phyloP scores from a whole-genome alignment of 2,113 vertebrate species.

The Peromyscus leucopus region DNA sequence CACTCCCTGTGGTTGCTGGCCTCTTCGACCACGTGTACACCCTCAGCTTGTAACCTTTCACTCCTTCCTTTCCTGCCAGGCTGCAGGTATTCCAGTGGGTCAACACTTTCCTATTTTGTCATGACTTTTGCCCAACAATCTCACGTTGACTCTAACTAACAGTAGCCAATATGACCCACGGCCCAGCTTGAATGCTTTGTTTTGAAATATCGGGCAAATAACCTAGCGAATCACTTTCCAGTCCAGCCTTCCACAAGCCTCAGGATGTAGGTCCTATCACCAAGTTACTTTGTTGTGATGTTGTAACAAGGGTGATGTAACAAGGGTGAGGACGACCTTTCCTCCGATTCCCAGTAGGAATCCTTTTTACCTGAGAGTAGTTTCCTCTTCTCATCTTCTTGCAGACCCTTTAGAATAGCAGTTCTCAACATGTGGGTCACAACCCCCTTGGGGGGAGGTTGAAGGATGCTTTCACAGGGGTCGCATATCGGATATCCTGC shows the following conservation, averaged over 20 bases:
- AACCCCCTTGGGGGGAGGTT: not conserved
- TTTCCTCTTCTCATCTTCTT: no score
- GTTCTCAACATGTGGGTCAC: not conserved
- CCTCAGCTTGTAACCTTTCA: not conserved
- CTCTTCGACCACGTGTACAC: fast-evolving
- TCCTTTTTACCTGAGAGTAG: not conserved
- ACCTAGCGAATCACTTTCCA: no score
- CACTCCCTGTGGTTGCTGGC: not conserved
- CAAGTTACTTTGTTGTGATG: not conserved
- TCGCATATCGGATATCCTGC: not conserved
- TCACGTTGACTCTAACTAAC: not conserved
- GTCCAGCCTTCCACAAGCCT: not conserved
- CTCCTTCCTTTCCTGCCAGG: not conserved
- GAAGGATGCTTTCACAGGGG: not conserved
- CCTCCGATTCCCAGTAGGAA: no score
- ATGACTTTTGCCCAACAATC: not conserved
- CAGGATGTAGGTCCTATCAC: not conserved
- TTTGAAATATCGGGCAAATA: not conserved
- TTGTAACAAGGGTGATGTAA: not conserved
- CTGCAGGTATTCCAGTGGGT: not conserved
- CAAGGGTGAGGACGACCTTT: not conserved
- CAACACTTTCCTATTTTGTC: not conserved
- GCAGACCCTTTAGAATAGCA: not conserved
- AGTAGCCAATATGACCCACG: no score
- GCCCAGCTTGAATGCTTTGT: not conserved